Percentiles rank a stretch among this genome's conserved stretches.
Conservation (phyloP, 2,888 invertebrate species). For the Nemotelus pantherinus region DNA sequence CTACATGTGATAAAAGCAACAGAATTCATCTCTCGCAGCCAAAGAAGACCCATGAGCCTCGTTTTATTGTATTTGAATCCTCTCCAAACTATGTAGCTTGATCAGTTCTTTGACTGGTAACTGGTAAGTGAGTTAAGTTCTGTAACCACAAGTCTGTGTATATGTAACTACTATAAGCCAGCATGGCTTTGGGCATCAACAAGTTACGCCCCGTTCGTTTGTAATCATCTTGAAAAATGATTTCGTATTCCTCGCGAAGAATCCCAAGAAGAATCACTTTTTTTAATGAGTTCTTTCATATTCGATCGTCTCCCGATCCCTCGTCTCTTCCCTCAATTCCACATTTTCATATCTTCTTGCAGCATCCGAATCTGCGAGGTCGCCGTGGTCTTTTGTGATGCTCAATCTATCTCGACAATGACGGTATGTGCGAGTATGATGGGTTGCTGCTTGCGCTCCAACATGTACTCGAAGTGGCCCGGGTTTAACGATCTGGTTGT, state of each 20-base stretch:
- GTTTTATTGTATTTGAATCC: too few species aligned
- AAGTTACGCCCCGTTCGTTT: slow-evolving; percentile 52
- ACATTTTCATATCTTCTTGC: background rate
- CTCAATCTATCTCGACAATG: slow-evolving; percentile 28
- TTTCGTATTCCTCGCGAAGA: slow-evolving; percentile 22
- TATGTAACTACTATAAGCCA: background rate
- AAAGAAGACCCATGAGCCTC: too few species aligned
- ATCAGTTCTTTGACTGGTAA: slow-evolving; percentile 24
- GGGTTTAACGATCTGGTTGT: slow-evolving; percentile 44
- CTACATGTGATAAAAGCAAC: too few species aligned
- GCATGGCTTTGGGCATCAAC: slow-evolving; percentile 51
- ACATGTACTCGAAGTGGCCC: slow-evolving; percentile 19
- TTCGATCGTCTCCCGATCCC: background rate
- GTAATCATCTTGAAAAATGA: slow-evolving; percentile 48
- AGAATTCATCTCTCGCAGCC: too few species aligned
- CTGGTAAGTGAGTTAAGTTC: too few species aligned
- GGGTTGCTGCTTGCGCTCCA: too few species aligned
- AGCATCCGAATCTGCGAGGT: background rate
- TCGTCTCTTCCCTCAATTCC: slow-evolving; percentile 1
- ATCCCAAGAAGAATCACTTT: slow-evolving; percentile 34
- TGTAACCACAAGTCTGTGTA: background rate
- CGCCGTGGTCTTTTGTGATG: background rate
- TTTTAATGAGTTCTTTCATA: slow-evolving; percentile 13
- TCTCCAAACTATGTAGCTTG: background rate
- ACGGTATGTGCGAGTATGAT: background rate